These are phyloP conservation scores for Caenorhabditis virilis DNA, from an alignment of 2,888 invertebrate species.

Conservation along the genomic window DNA sequence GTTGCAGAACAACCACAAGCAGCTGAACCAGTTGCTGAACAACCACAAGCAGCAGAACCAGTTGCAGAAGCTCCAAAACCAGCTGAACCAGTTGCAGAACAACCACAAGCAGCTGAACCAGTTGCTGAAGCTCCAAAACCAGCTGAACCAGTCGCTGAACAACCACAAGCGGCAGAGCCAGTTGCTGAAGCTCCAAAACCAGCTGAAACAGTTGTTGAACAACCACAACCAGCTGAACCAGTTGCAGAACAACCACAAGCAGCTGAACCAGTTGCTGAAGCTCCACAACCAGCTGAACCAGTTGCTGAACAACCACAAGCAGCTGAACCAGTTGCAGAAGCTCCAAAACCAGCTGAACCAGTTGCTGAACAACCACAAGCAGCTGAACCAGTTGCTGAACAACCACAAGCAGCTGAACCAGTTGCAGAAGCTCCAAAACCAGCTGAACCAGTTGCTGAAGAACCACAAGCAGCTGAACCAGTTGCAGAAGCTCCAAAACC, in stretches of 20 bases:
- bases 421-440: conserved; percentile 5
- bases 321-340: conserved; percentile 8
- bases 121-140: too few species aligned
- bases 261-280: neutral
- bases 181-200: too few species aligned
- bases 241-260: neutral
- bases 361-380: neutral
- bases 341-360: conserved; percentile 7
- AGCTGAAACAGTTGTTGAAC: too few species aligned
- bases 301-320: neutral
- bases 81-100: too few species aligned
- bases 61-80: too few species aligned
- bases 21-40: too few species aligned
- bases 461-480: conserved; percentile 9
- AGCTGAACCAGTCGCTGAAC: too few species aligned
- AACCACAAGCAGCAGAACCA: too few species aligned
- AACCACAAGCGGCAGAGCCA: too few species aligned
- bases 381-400: neutral
- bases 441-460: conserved; percentile 5
- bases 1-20: too few species aligned
- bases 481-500: conserved; percentile 1
- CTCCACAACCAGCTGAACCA: neutral
- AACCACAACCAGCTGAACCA: neutral
- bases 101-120: too few species aligned
- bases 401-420: conserved; percentile 3